phyloP scores from a whole-genome alignment of 2,797 vertebrate genomes.

The Bradypodion pumilum region DNA sequence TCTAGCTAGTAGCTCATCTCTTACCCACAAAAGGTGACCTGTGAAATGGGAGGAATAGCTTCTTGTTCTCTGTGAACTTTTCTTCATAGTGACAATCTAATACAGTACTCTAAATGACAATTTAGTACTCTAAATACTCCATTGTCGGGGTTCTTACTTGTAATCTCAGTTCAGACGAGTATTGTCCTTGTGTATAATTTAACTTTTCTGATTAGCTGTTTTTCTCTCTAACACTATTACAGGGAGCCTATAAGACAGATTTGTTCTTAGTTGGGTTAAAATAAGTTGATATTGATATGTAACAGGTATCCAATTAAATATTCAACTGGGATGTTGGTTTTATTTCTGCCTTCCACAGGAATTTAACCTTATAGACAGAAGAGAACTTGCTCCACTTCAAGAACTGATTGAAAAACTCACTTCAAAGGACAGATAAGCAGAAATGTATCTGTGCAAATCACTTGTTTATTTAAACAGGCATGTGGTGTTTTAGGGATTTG shows the following conservation, averaged over 20 bases:
- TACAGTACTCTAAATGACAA: no score
- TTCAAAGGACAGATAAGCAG: constrained; percentile 95
- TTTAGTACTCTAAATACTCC: background rate
- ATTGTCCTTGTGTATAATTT: background rate
- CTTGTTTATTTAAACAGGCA: constrained; percentile 65
- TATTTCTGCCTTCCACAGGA: constrained; percentile 77
- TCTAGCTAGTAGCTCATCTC: background rate
- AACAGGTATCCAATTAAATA: background rate
- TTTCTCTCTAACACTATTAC: background rate
- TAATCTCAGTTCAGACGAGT: background rate
- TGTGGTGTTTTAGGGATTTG: constrained; percentile 60
- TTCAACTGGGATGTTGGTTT: constrained; percentile 2
- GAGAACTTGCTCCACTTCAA: constrained; percentile 95
- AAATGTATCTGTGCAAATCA: constrained; percentile 52
- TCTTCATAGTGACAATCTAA: background rate
- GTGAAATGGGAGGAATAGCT: background rate
- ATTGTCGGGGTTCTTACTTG: background rate
- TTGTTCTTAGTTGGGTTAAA: background rate
- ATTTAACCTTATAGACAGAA: constrained; percentile 97
- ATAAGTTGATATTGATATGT: background rate
- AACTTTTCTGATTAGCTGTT: background rate
- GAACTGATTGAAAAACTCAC: constrained; percentile 99
- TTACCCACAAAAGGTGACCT: no score
- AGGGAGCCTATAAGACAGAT: background rate
- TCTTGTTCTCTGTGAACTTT: background rate